Evolutionary conservation across 2,113 vertebrate genomes (phyloP).

Genomic region (Mionectes macconnelli): DNA sequence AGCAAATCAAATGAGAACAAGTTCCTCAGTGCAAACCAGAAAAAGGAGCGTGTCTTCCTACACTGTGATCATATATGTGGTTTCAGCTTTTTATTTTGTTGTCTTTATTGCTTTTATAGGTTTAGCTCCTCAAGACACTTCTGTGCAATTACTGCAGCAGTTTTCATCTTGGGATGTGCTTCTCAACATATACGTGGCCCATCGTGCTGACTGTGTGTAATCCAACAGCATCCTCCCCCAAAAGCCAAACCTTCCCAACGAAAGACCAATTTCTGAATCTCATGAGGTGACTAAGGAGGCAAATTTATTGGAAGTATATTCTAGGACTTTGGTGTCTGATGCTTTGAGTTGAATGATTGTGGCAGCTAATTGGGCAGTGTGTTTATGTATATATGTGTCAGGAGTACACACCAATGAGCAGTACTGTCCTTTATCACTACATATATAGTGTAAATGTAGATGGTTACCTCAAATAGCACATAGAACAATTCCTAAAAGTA

Average conservation of each 20-base stretch:
- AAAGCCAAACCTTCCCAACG: neutral
- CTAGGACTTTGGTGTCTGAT: neutral
- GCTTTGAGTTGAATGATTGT: neutral
- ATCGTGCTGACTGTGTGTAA: neutral
- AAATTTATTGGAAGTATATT: neutral
- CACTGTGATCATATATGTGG: neutral
- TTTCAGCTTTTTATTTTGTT: neutral
- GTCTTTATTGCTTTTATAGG: neutral
- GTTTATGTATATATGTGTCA: neutral
- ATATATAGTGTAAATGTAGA: neutral
- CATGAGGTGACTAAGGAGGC: neutral
- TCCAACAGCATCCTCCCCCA: neutral
- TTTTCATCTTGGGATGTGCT: neutral
- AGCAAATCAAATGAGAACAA: neutral
- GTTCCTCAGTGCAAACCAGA: neutral
- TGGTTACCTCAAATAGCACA: neutral
- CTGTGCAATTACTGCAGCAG: neutral
- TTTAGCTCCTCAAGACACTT: neutral
- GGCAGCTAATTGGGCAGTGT: neutral
- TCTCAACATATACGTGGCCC: accelerated
- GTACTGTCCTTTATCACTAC: neutral
- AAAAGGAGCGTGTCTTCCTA: neutral
- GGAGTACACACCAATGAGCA: neutral
- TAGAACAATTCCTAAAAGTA: neutral
- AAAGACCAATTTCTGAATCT: neutral